These are phyloP conservation scores for Neoarius graeffei DNA, from an alignment of 2,113 vertebrate genomes.

Conservation along the genomic window DNA sequence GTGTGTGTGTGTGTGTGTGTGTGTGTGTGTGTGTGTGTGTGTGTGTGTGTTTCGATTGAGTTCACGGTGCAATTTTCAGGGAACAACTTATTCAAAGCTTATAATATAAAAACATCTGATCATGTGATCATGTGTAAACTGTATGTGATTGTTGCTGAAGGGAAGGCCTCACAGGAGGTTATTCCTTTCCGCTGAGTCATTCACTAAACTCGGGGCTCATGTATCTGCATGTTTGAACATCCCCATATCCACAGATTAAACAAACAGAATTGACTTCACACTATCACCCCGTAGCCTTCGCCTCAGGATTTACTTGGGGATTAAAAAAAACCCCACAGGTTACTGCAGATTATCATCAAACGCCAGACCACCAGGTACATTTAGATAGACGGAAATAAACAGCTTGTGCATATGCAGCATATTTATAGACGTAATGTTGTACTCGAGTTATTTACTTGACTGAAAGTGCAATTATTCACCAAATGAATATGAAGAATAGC, in stretches of 20 bases:
- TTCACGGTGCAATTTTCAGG: neutral
- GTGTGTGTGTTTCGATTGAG: too few species aligned
- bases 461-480: neutral
- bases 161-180: neutral
- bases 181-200: neutral
- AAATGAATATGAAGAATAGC: neutral
- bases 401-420: neutral
- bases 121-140: neutral
- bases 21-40: too few species aligned
- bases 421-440: neutral
- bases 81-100: neutral
- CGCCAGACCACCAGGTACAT: slow-evolving; percentile 3
- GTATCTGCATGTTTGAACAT: neutral
- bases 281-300: neutral
- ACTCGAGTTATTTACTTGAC: neutral
- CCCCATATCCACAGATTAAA: neutral
- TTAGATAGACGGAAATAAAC: neutral
- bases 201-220: neutral
- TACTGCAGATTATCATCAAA: slow-evolving; percentile 21
- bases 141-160: neutral
- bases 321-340: neutral
- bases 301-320: neutral
- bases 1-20: too few species aligned
- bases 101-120: neutral
- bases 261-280: slow-evolving; percentile 1